A percentile compares a stretch with the other conserved stretches of the same genome.
Conservation (phyloP, 37 sponge, comb jelly and placozoan species). For the Axinella damicornis region DNA sequence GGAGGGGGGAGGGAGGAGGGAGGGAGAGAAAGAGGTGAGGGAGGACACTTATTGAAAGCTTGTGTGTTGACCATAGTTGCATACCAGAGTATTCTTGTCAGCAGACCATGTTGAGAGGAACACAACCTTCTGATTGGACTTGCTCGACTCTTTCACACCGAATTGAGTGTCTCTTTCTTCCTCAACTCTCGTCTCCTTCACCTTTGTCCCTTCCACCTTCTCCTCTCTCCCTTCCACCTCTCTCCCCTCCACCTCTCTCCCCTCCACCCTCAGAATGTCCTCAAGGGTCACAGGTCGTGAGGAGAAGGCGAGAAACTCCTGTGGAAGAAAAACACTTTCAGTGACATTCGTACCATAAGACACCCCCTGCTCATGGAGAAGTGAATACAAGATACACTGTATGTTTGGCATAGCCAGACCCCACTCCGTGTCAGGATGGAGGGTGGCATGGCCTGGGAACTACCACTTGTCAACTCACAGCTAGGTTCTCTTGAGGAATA, state of each 20-base stretch:
- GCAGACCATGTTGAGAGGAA: not conserved
- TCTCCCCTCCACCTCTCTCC: not conserved
- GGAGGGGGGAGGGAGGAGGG: not conserved
- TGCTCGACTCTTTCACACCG: not conserved
- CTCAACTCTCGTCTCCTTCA: no score
- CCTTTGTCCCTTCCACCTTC: not conserved
- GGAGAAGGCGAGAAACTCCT: slow-evolving; percentile 68
- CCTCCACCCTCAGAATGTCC: slow-evolving; percentile 49
- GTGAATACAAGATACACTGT: no score
- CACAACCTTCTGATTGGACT: not conserved
- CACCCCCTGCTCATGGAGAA: no score
- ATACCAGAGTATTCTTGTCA: not conserved
- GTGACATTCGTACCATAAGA: no score
- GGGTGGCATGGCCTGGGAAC: no score
- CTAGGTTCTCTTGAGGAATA: no score
- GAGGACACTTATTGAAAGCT: no score
- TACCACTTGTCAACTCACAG: no score
- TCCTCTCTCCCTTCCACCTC: not conserved
- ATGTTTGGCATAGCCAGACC: no score
- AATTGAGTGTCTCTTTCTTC: not conserved
- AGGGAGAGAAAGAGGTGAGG: no score
- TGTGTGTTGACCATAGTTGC: not conserved
- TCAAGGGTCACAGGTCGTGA: slow-evolving; percentile 60
- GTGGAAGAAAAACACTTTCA: not conserved
- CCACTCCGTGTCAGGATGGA: no score